A percentile compares a stretch with the other conserved stretches of the same genome.
phyloP scores from a whole-genome alignment of 2,888 invertebrate genomes.

The Rhagonycha fulva region DNA sequence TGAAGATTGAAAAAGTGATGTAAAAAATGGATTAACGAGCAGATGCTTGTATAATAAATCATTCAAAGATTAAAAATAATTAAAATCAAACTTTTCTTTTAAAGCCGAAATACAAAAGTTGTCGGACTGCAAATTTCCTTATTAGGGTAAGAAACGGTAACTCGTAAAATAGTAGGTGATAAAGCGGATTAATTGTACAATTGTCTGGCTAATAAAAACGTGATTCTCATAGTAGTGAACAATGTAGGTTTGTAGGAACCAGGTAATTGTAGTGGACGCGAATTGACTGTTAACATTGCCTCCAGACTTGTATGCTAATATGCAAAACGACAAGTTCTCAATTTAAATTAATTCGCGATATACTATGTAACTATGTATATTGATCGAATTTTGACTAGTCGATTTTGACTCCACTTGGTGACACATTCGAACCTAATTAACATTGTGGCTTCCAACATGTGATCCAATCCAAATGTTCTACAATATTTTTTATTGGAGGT shows the following conservation, averaged over 20 bases:
- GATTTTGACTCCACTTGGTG: too few species aligned
- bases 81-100: background rate
- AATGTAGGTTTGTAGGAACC: constrained; percentile 23
- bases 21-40: background rate
- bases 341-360: background rate
- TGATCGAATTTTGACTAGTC: too few species aligned
- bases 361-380: background rate
- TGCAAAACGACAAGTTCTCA: background rate
- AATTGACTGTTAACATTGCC: constrained; percentile 15
- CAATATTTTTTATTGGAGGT: too few species aligned
- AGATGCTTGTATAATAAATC: background rate
- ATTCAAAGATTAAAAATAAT: background rate
- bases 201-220: background rate
- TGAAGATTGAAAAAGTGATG: too few species aligned
- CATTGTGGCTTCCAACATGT: background rate
- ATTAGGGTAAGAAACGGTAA: background rate
- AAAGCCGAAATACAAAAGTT: background rate
- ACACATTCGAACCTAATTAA: background rate
- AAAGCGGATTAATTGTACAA: background rate
- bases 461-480: background rate
- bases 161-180: background rate
- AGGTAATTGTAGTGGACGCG: constrained; percentile 6
- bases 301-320: background rate
- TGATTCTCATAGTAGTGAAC: background rate
- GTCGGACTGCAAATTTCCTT: background rate